These are phyloP conservation scores for Camelus dromedarius DNA, from an alignment of 2,113 vertebrate species.

Conservation along the genomic window DNA sequence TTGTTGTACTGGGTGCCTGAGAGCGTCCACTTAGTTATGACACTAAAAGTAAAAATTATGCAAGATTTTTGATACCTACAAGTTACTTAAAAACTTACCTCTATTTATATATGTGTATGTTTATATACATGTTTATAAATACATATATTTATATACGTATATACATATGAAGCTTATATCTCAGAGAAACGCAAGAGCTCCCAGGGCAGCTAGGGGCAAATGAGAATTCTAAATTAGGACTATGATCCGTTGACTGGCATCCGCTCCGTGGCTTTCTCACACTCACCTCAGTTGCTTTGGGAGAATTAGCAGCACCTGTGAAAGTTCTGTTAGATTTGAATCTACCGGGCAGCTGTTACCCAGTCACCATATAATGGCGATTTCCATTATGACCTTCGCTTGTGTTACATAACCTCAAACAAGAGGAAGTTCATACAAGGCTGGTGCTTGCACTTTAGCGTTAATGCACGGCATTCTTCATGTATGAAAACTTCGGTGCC, in stretches of 20 bases:
- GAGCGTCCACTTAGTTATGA: neutral
- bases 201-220: neutral
- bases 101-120: neutral
- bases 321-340: constrained; percentile 50
- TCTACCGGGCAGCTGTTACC: neutral
- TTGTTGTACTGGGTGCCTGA: neutral
- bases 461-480: neutral
- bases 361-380: neutral
- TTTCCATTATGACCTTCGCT: constrained; percentile 2
- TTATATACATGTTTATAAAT: neutral
- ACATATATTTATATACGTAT: neutral
- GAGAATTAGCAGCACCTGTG: neutral
- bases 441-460: neutral
- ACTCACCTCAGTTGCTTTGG: neutral
- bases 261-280: constrained; percentile 8
- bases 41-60: neutral
- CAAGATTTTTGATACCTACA: constrained; percentile 6
- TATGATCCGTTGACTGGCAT: neutral
- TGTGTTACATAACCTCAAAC: constrained; percentile 16
- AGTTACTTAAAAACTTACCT: constrained; percentile 32
- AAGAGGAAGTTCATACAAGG: neutral
- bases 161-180: neutral
- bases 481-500: neutral
- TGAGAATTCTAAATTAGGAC: constrained; percentile 32
- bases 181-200: neutral